Conservation (phyloP, 2,888 invertebrate genomes). For the Pristionchus arcanus region DNA sequence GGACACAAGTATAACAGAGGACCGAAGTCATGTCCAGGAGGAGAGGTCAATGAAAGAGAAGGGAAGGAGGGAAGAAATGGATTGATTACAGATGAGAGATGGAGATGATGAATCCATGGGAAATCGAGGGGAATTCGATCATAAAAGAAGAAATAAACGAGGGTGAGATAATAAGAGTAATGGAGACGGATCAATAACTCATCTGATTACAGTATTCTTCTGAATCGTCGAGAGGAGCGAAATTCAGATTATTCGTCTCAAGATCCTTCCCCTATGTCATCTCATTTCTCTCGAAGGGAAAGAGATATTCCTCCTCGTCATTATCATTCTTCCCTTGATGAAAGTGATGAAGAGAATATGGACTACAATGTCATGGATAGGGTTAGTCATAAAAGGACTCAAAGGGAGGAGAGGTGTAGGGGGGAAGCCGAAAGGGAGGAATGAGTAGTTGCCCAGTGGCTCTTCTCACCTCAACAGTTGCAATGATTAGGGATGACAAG, state of each 20-base stretch:
- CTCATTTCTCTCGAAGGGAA: slow-evolving; percentile 28
- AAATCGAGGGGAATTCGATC: slow-evolving; percentile 21
- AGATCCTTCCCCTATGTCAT: slow-evolving; percentile 39
- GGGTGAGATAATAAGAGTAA: not conserved
- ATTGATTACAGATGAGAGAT: not conserved
- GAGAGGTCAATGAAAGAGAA: slow-evolving; percentile 11
- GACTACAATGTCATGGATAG: slow-evolving; percentile 1
- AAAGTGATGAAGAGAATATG: slow-evolving; percentile 49
- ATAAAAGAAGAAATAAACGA: slow-evolving; percentile 27
- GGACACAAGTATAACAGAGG: slow-evolving; percentile 35
- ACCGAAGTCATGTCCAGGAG: slow-evolving; percentile 21
- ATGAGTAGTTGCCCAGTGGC: not conserved
- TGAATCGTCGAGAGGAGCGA: slow-evolving; percentile 43
- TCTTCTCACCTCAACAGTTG: not conserved
- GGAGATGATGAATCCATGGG: slow-evolving; percentile 40
- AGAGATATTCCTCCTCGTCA: slow-evolving; percentile 12
- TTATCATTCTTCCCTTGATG: slow-evolving; percentile 36
- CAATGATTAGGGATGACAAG: not conserved
- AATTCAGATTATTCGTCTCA: slow-evolving; percentile 36
- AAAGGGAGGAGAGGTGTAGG: not conserved
- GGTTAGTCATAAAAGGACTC: not conserved
- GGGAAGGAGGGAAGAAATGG: not conserved
- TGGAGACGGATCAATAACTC: not conserved
- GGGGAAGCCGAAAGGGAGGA: not conserved
- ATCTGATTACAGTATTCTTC: slow-evolving; percentile 23